phyloP scores from a whole-genome alignment of 2,113 vertebrate genomes.

The Terrapene triunguis region DNA sequence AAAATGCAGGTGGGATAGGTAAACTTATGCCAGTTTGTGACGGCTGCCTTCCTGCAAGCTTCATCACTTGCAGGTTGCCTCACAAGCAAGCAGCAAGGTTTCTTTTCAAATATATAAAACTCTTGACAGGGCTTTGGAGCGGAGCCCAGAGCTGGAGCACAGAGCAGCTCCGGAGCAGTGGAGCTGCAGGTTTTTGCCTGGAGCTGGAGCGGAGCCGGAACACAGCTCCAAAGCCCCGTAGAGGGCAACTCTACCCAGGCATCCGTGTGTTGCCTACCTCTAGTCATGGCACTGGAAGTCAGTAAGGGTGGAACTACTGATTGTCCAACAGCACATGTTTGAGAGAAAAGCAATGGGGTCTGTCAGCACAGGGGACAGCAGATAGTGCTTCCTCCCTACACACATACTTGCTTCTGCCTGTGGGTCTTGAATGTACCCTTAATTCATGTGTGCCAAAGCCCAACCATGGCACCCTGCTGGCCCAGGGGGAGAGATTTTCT shows the following conservation, averaged over 20 bases:
- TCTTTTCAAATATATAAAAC: neutral
- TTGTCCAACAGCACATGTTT: neutral
- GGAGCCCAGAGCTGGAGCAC: too few relatives aligned
- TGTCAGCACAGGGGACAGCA: neutral
- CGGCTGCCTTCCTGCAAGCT: neutral
- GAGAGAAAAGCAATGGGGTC: neutral
- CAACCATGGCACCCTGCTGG: neutral
- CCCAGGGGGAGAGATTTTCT: neutral
- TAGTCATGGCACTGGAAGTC: neutral
- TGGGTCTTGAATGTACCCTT: accelerated
- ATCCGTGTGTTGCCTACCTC: neutral
- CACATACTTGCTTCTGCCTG: accelerated
- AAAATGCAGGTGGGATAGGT: neutral
- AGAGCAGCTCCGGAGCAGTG: too few relatives aligned
- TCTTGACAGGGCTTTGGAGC: too few relatives aligned
- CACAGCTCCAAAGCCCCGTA: too few relatives aligned
- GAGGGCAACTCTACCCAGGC: neutral
- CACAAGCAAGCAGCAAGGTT: neutral
- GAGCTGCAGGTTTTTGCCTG: too few relatives aligned
- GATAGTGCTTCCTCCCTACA: neutral
- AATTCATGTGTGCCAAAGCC: neutral
- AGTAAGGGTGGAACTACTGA: accelerated
- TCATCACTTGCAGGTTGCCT: neutral
- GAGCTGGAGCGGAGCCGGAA: too few relatives aligned
- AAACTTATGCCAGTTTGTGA: neutral